Percentiles rank a stretch among this genome's conserved stretches.
Conservation (phyloP, 2,113 vertebrate species). For the Heterocephalus glaber region DNA sequence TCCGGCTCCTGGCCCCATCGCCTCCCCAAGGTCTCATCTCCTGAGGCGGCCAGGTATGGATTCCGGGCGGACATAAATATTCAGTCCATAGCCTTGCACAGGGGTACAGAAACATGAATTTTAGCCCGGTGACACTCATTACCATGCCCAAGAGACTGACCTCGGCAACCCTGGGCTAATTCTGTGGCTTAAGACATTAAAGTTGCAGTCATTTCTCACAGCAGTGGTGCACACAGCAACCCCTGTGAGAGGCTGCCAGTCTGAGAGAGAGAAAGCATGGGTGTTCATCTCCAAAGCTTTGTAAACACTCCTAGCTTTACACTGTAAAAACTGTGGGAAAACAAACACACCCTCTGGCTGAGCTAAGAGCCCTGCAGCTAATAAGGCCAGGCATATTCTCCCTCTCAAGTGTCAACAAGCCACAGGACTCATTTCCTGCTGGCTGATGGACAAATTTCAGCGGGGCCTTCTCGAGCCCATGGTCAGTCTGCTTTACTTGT, state of each 20-base stretch:
- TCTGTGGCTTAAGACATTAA: too few species aligned
- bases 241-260: rapidly evolving
- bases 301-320: neutral
- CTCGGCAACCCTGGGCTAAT: too few species aligned
- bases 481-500: neutral
- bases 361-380: neutral
- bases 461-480: neutral
- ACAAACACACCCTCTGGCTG: neutral
- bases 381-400: neutral
- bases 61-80: neutral
- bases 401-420: neutral
- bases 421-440: neutral
- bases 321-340: neutral
- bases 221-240: neutral
- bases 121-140: neutral
- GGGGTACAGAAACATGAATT: too few species aligned
- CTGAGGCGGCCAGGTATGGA: neutral
- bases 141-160: neutral
- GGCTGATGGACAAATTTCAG: neutral
- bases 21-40: neutral
- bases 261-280: neutral
- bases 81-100: too few species aligned
- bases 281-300: neutral
- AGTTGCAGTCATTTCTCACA: rapidly evolving
- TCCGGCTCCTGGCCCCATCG: neutral